A percentile compares a stretch with the other conserved stretches of the same genome.
These are phyloP conservation scores for Salminus brasiliensis DNA, from an alignment of 2,113 vertebrate species.

Conservation along the genomic window DNA sequence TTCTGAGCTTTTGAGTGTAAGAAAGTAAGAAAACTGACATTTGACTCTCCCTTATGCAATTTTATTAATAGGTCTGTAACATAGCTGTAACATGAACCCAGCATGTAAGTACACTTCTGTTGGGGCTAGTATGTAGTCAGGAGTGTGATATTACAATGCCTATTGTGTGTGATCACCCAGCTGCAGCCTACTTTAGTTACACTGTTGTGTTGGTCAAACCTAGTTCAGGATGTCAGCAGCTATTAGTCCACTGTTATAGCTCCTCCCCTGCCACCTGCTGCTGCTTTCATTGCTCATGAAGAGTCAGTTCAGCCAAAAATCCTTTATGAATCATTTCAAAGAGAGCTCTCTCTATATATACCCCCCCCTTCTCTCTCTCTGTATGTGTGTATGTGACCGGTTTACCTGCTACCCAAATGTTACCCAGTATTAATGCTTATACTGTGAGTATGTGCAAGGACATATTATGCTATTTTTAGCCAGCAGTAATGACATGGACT, in stretches of 20 bases:
- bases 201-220: conserved; percentile 17
- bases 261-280: conserved; percentile 26
- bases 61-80: conserved; percentile 3
- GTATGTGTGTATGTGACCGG: background rate
- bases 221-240: conserved; percentile 23
- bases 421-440: background rate
- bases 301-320: background rate
- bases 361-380: background rate
- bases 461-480: background rate
- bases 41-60: conserved; percentile 10
- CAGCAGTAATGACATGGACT: background rate
- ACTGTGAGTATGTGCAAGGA: background rate
- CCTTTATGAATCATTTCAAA: background rate
- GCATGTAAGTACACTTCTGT: conserved; percentile 42
- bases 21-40: too few species aligned
- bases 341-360: too few species aligned
- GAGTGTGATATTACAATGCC: conserved; percentile 46
- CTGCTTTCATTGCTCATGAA: conserved; percentile 40
- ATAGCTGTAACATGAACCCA: background rate
- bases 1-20: background rate
- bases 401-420: background rate
- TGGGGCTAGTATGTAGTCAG: conserved; percentile 17
- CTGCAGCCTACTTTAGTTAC: conserved; percentile 36
- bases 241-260: conserved; percentile 22
- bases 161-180: conserved; percentile 25